Evolutionary conservation across 2,113 vertebrate species (phyloP).

Genomic region (Lagopus muta): DNA sequence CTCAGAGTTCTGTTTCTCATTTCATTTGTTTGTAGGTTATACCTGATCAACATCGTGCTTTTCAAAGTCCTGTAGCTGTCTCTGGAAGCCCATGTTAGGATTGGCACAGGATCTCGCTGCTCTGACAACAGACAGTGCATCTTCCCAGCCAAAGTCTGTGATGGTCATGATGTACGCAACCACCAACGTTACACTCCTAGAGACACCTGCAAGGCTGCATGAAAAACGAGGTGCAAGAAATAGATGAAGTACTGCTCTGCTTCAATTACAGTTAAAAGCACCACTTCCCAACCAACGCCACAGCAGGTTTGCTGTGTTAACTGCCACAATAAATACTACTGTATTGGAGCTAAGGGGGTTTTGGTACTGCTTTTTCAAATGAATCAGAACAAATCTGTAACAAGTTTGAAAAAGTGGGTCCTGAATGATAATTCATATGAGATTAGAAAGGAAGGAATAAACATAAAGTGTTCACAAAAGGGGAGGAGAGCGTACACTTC

Average conservation of each 20-base stretch:
- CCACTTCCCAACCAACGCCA: neutral
- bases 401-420: neutral
- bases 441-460: neutral
- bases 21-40: neutral
- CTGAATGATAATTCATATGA: neutral
- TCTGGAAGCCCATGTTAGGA: constrained; percentile 93
- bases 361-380: neutral
- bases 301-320: neutral
- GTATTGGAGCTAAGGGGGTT: neutral
- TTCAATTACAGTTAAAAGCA: neutral
- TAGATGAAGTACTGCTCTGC: neutral
- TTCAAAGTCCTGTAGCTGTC: constrained; percentile 93
- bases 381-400: neutral
- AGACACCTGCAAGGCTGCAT: constrained; percentile 92
- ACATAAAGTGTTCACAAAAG: neutral
- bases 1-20: neutral
- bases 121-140: constrained; percentile 86
- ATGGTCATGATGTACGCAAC: constrained; percentile 96
- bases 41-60: constrained; percentile 85
- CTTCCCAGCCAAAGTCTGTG: constrained; percentile 93
- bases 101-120: constrained; percentile 89
- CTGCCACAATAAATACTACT: neutral
- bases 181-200: constrained; percentile 93
- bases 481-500: neutral
- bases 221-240: neutral